Base-by-base conservation (phyloP, 2,888 invertebrate species). In the Eudemis profundana region DNA sequence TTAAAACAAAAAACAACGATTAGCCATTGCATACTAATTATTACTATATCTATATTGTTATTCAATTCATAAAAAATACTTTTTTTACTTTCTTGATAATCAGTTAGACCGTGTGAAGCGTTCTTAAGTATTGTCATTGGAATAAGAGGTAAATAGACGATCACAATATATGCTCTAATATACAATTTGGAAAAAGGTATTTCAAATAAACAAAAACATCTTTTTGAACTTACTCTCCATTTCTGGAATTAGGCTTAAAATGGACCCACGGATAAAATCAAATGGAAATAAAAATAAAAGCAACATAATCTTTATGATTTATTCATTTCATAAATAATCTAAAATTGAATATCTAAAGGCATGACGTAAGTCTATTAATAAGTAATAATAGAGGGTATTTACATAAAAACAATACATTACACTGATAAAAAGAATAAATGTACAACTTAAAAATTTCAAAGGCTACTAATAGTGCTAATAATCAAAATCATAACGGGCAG, bases 301-400 rank as follows among this genome's bases (percentile, higher is more conserved):
- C 57, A 82, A 83, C 80, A 79, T 82, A 84, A 85, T 85, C 78
- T 79, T 82, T 84, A 84, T 82, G 83, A 87, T 89, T 90, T 89
- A 89, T 88, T 89, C 73, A 73, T 81, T 86, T 86, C 82, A 90
- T 90, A 90, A 90, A 90, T 91, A 90, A 88, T 85, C 87, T 89
- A 88, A 89, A 62, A 87, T 81, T 82, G 84, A 81, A 83, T 87
- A 86, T 85, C 86, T 88, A 88, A 86, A 86, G 76, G 76, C 79
- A 83, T 80, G 84, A 86, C 78, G 83, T 74, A 78, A 79, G 83
- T 88, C 79, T 83, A 85, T 85, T 87, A 85, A 87, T 79, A 59
- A 59, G 64, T 65, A 65, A 60, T 65, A 53, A 84, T 84, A 87
- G 75, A 77, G 74, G 72, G 78, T 90, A 90, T 91, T 87, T 90